Conservation (phyloP, 2,113 vertebrate genomes). For the Nematolebias whitei region DNA sequence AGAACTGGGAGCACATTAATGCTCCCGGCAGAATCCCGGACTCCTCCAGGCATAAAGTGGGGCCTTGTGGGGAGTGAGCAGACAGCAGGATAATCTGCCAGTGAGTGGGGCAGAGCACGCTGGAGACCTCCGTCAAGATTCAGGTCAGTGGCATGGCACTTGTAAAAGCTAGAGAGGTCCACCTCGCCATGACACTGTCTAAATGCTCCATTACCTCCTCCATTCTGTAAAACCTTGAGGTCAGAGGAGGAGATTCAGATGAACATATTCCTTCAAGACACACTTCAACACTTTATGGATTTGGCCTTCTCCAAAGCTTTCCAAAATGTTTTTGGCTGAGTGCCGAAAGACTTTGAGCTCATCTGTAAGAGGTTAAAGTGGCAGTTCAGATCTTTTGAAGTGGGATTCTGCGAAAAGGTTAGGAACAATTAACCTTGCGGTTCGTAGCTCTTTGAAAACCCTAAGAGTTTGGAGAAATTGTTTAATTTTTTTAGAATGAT, state of each 20-base stretch:
- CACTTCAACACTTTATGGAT: constrained; percentile 36
- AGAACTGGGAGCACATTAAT: constrained; percentile 46
- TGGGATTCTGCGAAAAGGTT: neutral
- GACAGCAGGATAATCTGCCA: constrained; percentile 53
- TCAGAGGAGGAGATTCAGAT: constrained; percentile 36
- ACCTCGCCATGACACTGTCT: constrained; percentile 63
- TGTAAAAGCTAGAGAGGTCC: constrained; percentile 64
- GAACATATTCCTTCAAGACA: constrained; percentile 55
- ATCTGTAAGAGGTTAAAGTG: constrained; percentile 25
- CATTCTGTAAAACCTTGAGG: constrained; percentile 32
- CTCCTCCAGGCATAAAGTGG: constrained; percentile 58
- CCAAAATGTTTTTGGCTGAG: constrained; percentile 25
- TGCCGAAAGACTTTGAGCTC: constrained; percentile 28
- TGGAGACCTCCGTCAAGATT: constrained; percentile 57
- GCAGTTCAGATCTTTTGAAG: constrained; percentile 8
- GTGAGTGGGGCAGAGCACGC: constrained; percentile 43
- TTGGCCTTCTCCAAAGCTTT: constrained; percentile 23
- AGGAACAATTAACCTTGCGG: too few species aligned
- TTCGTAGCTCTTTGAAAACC: too few species aligned
- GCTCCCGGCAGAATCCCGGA: constrained; percentile 55
- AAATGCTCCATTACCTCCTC: constrained; percentile 66
- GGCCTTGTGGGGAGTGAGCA: constrained; percentile 46
- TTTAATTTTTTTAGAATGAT: too few species aligned
- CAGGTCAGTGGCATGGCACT: constrained; percentile 65
- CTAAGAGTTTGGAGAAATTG: too few species aligned